These are phyloP conservation scores for Scopus umbretta DNA, from an alignment of 2,113 vertebrate genomes.

Conservation along the genomic window DNA sequence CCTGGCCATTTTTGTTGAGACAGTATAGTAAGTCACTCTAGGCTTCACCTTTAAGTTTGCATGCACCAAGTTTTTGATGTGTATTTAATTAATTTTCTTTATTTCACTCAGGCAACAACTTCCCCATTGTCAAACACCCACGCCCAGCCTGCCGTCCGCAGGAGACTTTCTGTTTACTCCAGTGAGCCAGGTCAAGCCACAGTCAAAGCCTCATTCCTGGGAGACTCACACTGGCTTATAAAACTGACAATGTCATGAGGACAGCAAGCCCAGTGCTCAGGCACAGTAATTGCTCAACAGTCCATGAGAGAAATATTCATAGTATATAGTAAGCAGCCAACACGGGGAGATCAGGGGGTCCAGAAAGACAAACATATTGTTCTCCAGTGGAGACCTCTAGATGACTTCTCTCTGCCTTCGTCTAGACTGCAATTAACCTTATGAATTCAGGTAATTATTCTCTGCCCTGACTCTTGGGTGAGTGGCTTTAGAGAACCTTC, in stretches of 20 bases:
- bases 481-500: not conserved
- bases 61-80: not conserved
- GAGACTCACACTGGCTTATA: not conserved
- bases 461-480: not conserved
- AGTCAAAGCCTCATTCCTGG: not conserved
- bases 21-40: not conserved
- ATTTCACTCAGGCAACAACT: not conserved
- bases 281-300: not conserved
- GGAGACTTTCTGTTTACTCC: not conserved
- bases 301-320: not conserved
- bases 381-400: not conserved
- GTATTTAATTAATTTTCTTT: not conserved
- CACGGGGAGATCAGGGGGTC: not conserved
- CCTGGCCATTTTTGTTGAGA: not conserved
- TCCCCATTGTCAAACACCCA: not conserved
- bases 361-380: not conserved
- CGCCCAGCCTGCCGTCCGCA: not conserved
- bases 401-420: not conserved
- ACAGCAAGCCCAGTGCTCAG: not conserved
- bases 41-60: not conserved
- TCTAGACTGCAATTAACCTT: conserved; percentile 41
- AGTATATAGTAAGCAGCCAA: not conserved
- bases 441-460: conserved; percentile 24
- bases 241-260: not conserved
- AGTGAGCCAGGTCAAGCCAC: not conserved